A percentile compares a stretch with the other conserved stretches of the same genome.
phyloP scores from a whole-genome alignment of 2,888 invertebrate genomes.

The Tiliacea citrago region DNA sequence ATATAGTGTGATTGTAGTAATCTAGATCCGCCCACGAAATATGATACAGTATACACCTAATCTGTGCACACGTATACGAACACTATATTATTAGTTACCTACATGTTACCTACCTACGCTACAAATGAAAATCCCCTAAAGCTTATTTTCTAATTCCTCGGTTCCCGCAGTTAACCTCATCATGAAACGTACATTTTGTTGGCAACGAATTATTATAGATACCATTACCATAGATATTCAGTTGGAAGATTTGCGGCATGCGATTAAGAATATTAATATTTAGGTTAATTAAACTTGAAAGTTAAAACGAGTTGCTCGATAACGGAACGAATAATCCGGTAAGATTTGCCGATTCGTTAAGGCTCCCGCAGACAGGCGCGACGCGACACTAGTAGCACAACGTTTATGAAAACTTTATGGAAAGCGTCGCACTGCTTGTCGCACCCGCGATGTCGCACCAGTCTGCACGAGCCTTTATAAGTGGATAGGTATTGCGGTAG shows the following conservation, averaged over 20 bases:
- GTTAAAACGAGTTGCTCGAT: constrained; percentile 58
- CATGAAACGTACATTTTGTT: constrained; percentile 45
- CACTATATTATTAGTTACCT: constrained; percentile 20
- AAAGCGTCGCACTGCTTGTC: too few relatives aligned
- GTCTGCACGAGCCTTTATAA: neutral
- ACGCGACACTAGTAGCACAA: too few relatives aligned
- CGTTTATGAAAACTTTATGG: too few relatives aligned
- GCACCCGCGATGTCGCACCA: too few relatives aligned
- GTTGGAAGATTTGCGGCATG: constrained; percentile 47
- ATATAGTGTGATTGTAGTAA: constrained; percentile 38
- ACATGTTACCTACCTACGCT: constrained; percentile 19
- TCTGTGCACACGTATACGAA: constrained; percentile 18
- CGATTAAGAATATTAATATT: constrained; percentile 64
- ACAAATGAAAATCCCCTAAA: constrained; percentile 33
- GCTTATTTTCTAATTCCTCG: constrained; percentile 42
- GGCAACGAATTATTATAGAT: constrained; percentile 54
- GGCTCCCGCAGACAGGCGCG: too few relatives aligned
- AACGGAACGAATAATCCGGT: constrained; percentile 57
- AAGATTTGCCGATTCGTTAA: constrained; percentile 50
- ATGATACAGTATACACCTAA: constrained; percentile 46
- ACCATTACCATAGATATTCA: constrained; percentile 60
- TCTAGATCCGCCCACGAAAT: constrained; percentile 57
- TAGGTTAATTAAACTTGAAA: constrained; percentile 65
- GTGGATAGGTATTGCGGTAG: constrained; percentile 9
- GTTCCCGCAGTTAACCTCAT: constrained; percentile 37